A percentile compares a stretch with the other conserved stretches of the same genome.
phyloP scores from a whole-genome alignment of 2,888 invertebrate genomes.

The Agrotis segetum region DNA sequence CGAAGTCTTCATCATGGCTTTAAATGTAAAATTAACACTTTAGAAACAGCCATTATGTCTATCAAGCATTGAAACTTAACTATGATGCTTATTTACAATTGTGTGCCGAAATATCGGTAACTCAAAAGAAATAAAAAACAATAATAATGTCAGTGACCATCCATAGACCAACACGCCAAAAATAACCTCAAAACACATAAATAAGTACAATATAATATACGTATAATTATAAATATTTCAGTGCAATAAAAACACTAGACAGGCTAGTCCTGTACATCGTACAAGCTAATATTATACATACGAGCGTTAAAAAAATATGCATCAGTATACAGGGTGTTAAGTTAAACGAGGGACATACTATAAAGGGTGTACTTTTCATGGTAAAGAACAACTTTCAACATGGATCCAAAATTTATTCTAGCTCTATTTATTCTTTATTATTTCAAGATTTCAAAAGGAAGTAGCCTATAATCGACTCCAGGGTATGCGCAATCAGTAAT shows the following conservation, averaged over 20 bases:
- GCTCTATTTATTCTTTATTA: no score
- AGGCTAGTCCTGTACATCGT: constrained; percentile 39
- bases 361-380: background rate
- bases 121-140: no score
- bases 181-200: constrained; percentile 13
- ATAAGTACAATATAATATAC: constrained; percentile 18
- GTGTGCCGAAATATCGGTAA: no score
- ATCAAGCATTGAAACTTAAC: background rate
- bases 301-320: constrained; percentile 75
- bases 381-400: background rate
- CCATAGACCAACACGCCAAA: constrained; percentile 30
- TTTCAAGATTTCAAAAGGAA: no score
- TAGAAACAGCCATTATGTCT: background rate
- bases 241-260: constrained; percentile 49
- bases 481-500: no score
- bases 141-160: background rate
- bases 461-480: no score
- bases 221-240: constrained; percentile 6
- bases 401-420: no score
- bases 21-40: background rate
- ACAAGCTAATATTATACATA: constrained; percentile 63
- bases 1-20: background rate
- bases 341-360: background rate
- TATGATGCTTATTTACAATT: no score
- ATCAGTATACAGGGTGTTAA: constrained; percentile 49